Evolutionary conservation across 2,797 vertebrate species (phyloP).

Genomic region (Limosa lapponica): DNA sequence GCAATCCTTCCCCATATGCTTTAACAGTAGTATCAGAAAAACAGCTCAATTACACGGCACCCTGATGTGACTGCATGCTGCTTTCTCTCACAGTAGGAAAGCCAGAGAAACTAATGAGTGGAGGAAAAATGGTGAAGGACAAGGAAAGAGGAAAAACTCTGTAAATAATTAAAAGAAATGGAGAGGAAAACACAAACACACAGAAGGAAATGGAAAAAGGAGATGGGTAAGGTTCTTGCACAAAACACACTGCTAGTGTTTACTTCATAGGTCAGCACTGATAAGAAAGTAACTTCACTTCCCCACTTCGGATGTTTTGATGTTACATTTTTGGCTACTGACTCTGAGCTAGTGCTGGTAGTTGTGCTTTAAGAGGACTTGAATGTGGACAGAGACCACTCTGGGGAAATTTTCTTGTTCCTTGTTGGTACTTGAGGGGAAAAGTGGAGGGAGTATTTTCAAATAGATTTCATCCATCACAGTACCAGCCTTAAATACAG

Average conservation of each 20-base stretch:
- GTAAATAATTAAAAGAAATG: slow-evolving; percentile 22
- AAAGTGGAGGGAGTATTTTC: not conserved
- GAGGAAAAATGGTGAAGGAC: slow-evolving; percentile 49
- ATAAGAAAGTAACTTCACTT: not conserved
- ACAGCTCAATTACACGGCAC: slow-evolving; percentile 77
- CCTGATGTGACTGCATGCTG: slow-evolving; percentile 75
- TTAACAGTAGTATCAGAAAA: slow-evolving; percentile 68
- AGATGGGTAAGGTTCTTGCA: not conserved
- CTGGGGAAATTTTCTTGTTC: not conserved
- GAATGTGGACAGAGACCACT: not conserved
- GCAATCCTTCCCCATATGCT: slow-evolving; percentile 60
- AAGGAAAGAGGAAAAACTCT: slow-evolving; percentile 58
- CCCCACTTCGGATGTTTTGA: not conserved
- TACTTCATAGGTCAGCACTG: not conserved
- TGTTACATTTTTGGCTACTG: not conserved
- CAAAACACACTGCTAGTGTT: not conserved
- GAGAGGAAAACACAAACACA: not conserved
- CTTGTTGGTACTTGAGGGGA: not conserved
- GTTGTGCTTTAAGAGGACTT: not conserved
- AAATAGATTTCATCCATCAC: not conserved
- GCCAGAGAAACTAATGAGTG: slow-evolving; percentile 75
- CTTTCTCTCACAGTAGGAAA: slow-evolving; percentile 71
- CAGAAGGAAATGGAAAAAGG: not conserved
- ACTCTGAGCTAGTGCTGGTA: not conserved
- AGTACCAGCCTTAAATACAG: not conserved